Base-by-base conservation (phyloP, 2,797 vertebrate species). In the Siniperca obscura region DNA sequence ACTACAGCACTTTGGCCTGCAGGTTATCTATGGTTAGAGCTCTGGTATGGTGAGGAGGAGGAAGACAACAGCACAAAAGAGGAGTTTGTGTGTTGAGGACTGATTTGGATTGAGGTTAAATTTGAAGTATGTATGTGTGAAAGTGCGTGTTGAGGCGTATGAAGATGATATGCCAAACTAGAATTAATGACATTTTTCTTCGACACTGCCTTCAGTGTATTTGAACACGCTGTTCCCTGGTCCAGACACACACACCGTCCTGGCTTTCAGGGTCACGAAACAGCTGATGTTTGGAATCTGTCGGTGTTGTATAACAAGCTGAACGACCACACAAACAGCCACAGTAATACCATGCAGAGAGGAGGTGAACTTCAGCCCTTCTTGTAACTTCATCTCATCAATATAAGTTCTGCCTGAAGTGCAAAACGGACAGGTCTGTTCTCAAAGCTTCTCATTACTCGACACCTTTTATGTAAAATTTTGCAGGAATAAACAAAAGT, bases 231-330 rank as follows among this genome's bases (percentile, higher is more conserved):
- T 36, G 71, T 80, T 59, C 76, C 27, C 38, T 25, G 30, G n/a
- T 44, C 5, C 17, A 30, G 7, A 59, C 57, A 72, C 57, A 53
- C 40, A 36, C 27, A 59, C 68, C 36, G 5, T 14, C 8, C 19
- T 38, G 67, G 22, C 30, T 17, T 80, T 69, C 65, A 16, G 65
- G 67, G 56, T 81, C 66, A 40, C 0, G 17, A 44, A 89, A 65
- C 75, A 86, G 89, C 76, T 70, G 59, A 85, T 50, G 66, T 78
- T 27, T 34, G 78, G 67, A 84, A 74, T 78, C 11, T 74, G 82
- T 52, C 3, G n/a, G 73, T 70, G 78, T 87, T 89, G 74, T 36
- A 27, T 86, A 78, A 90, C 80, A 0, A 64, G 38, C 44, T 40
- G 36, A 78, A 42, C n/a, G 7, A 27, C 34, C 56, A 71, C 74